phyloP scores from a whole-genome alignment of 2,888 invertebrate species.

The Melanargia galathea region DNA sequence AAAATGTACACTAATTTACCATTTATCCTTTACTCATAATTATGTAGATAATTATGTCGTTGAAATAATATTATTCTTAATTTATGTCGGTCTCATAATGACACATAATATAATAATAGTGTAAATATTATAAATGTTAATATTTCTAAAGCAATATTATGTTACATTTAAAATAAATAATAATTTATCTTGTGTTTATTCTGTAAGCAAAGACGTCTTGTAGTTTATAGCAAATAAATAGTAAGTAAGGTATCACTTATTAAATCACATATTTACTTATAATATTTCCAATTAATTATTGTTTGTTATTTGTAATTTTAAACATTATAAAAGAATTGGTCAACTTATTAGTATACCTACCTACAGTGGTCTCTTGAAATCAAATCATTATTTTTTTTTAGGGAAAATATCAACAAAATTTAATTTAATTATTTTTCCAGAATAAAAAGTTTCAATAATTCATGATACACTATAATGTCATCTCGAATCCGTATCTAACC shows the following conservation, averaged over 20 bases:
- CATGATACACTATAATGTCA: no score
- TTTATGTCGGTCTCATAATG: neutral
- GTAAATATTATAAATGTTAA: neutral
- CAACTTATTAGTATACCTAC: no score
- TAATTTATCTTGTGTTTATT: neutral
- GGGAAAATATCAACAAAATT: no score
- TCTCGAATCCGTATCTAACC: no score
- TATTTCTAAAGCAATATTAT: neutral
- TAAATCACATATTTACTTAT: neutral
- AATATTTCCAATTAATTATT: no score
- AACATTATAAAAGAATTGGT: no score
- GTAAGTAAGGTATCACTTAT: neutral
- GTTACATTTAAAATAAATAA: constrained; percentile 4
- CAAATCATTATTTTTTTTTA: no score
- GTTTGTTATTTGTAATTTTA: no score
- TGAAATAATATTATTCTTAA: neutral
- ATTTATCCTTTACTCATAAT: neutral
- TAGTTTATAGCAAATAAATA: neutral
- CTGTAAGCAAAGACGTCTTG: neutral
- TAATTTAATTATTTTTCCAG: no score
- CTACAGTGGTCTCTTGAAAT: no score
- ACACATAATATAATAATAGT: neutral
- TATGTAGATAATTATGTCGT: neutral
- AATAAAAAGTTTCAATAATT: no score
- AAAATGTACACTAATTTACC: neutral